These are phyloP conservation scores for Blastobasis adustella DNA, from an alignment of 2,888 invertebrate genomes.

Conservation along the genomic window DNA sequence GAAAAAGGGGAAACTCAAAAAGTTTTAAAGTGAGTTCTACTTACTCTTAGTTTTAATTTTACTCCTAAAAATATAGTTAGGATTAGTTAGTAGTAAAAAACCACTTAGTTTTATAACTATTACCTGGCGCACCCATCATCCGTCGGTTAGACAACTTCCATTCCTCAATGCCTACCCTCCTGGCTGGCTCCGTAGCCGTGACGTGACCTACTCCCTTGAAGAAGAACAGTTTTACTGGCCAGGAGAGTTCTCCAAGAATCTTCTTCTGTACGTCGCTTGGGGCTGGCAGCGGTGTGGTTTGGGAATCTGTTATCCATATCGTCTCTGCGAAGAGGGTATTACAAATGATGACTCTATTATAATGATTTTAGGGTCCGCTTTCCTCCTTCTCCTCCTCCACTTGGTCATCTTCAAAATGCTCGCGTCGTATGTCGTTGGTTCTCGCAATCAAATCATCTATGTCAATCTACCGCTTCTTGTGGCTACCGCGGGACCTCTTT, in stretches of 20 bases:
- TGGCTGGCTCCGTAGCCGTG: not conserved
- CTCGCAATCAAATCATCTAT: not conserved
- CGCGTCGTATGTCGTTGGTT: not conserved
- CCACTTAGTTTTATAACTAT: too few species aligned
- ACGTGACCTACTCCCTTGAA: not conserved
- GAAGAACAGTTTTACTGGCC: conserved; percentile 7
- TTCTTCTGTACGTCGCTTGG: not conserved
- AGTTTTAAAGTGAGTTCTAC: too few species aligned
- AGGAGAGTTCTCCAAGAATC: conserved; percentile 18
- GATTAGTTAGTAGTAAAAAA: too few species aligned
- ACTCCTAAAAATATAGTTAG: too few species aligned
- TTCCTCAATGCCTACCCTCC: not conserved
- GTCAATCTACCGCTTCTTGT: too few species aligned
- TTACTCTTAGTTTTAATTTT: too few species aligned
- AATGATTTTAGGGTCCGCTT: not conserved
- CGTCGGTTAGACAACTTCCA: not conserved
- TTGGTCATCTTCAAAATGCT: not conserved
- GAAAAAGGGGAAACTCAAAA: too few species aligned
- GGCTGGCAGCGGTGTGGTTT: not conserved
- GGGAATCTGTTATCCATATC: not conserved
- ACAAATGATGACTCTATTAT: not conserved
- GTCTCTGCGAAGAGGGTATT: not conserved
- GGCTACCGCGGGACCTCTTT: too few species aligned
- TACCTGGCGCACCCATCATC: not conserved
- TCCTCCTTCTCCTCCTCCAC: not conserved